Percentiles rank a stretch among this genome's conserved stretches.
These are phyloP conservation scores for Poeciliopsis presidionis DNA, from an alignment of 2,797 vertebrate species.

Conservation along the genomic window DNA sequence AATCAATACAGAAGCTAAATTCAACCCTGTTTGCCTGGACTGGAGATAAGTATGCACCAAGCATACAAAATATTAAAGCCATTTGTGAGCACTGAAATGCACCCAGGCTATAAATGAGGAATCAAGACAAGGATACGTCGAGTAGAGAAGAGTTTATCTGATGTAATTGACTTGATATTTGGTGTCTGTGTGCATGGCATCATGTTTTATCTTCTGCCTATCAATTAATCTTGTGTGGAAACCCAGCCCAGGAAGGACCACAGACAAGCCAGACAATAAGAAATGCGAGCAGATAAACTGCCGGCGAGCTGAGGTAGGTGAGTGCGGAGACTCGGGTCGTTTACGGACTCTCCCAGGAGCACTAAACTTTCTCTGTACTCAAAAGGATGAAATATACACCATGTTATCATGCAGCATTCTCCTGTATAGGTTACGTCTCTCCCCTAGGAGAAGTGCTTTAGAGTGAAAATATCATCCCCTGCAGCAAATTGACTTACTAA, in stretches of 20 bases:
- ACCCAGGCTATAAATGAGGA: constrained; percentile 38
- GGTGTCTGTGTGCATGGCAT: constrained; percentile 15
- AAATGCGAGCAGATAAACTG: constrained; percentile 17
- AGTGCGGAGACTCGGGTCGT: constrained; percentile 16
- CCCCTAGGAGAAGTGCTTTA: constrained; percentile 51
- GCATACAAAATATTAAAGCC: constrained; percentile 40
- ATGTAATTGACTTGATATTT: constrained; percentile 25
- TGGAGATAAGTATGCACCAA: constrained; percentile 33
- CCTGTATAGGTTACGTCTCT: constrained; percentile 24
- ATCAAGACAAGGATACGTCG: constrained; percentile 21
- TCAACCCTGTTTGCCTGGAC: constrained; percentile 38
- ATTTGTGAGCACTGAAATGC: constrained; percentile 35
- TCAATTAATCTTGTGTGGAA: constrained; percentile 13
- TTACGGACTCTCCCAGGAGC: constrained; percentile 42
- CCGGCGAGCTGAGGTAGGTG: constrained; percentile 28
- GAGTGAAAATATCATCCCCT: constrained; percentile 43
- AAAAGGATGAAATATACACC: constrained; percentile 44
- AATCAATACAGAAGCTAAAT: constrained; percentile 63
- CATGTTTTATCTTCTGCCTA: constrained; percentile 23
- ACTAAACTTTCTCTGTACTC: constrained; percentile 35
- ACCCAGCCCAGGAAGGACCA: constrained; percentile 10
- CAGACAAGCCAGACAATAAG: constrained; percentile 8
- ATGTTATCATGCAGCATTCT: constrained; percentile 25
- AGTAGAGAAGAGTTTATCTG: constrained; percentile 37
- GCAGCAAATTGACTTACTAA: constrained; percentile 44